These are phyloP conservation scores for Nansenia antarctica DNA, from an alignment of 2,113 vertebrate genomes.

Conservation along the genomic window DNA sequence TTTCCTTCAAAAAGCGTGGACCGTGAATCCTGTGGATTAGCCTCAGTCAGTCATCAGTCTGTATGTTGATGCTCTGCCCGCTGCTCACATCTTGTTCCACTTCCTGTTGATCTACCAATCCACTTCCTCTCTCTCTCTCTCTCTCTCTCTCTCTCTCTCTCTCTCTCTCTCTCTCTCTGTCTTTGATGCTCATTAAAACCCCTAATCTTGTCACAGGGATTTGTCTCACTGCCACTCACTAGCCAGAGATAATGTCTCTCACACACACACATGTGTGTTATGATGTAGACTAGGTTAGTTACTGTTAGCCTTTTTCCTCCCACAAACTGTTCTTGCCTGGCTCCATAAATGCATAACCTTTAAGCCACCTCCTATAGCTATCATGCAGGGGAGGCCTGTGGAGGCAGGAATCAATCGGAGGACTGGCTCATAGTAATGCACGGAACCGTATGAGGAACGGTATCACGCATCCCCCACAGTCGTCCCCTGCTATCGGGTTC, in stretches of 20 bases:
- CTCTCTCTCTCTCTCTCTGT: not conserved
- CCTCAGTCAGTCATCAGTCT: constrained; percentile 34
- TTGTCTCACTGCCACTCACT: constrained; percentile 14
- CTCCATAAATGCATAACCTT: too few species aligned
- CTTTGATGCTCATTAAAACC: constrained; percentile 44
- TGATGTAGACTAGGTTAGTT: too few species aligned
- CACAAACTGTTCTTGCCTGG: not conserved
- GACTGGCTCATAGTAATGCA: too few species aligned
- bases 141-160: not conserved
- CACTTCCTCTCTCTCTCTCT: not conserved
- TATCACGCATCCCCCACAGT: not conserved
- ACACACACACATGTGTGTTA: not conserved
- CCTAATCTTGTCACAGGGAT: constrained; percentile 46
- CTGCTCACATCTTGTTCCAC: constrained; percentile 20
- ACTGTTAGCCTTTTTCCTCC: not conserved
- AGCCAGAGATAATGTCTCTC: not conserved
- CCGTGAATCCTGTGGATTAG: not conserved
- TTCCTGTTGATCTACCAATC: constrained; percentile 1
- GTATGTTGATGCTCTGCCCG: constrained; percentile 46
- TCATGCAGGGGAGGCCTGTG: too few species aligned
- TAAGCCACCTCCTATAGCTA: too few species aligned
- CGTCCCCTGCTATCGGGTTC: too few species aligned
- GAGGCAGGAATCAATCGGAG: too few species aligned
- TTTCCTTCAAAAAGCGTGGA: too few species aligned
- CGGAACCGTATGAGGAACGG: too few species aligned